A percentile compares a stretch with the other conserved stretches of the same genome.
Evolutionary conservation across 2,113 vertebrate genomes (phyloP).

Genomic region (Hippolais icterina): DNA sequence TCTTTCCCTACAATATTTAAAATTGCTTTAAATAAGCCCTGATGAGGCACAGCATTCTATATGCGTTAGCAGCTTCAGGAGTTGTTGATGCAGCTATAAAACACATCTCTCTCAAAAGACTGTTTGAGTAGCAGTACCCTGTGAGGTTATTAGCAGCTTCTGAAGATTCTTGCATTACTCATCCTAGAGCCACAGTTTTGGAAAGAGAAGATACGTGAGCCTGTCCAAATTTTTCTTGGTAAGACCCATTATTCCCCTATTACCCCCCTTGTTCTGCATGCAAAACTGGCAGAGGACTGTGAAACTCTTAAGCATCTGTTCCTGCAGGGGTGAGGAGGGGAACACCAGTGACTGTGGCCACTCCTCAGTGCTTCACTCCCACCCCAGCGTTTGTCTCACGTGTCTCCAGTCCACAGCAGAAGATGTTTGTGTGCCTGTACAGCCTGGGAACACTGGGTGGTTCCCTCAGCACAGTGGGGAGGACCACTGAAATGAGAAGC

Average conservation of each 20-base stretch:
- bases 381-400: fast-evolving
- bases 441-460: background rate
- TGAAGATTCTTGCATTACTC: background rate
- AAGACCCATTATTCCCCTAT: background rate
- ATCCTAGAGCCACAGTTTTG: background rate
- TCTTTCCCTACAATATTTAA: background rate
- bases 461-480: background rate
- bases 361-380: background rate
- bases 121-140: background rate
- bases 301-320: fast-evolving
- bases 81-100: background rate
- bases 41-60: background rate
- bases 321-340: background rate
- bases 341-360: background rate
- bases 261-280: background rate
- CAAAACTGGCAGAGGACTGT: background rate
- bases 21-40: background rate
- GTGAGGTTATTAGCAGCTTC: background rate
- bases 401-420: fast-evolving
- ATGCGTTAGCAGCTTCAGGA: background rate
- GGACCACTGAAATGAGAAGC: background rate
- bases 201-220: background rate
- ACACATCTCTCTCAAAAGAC: background rate
- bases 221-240: background rate
- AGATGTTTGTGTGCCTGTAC: background rate